Evolutionary conservation across 2,113 vertebrate species (phyloP).

Genomic region (Hippocampus guttulatus): DNA sequence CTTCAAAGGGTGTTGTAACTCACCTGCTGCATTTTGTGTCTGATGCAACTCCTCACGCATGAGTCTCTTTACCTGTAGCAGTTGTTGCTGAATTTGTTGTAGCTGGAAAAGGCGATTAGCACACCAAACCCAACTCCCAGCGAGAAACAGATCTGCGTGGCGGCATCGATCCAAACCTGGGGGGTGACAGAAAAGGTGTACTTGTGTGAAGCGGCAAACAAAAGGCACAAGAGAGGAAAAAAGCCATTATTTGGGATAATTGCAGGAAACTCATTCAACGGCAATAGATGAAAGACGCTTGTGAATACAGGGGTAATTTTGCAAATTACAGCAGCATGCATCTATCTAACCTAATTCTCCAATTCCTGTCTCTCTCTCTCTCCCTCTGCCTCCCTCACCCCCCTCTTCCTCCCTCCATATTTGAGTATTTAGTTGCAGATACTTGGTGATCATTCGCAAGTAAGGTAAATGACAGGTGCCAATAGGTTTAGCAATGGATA

Average conservation of each 20-base stretch:
- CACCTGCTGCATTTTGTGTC: conserved; percentile 14
- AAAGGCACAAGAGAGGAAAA: conserved; percentile 69
- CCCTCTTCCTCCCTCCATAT: conserved; percentile 13
- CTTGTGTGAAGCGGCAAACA: conserved; percentile 72
- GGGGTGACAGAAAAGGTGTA: conserved; percentile 67
- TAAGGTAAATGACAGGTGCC: conserved; percentile 17
- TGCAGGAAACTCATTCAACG: conserved; percentile 77
- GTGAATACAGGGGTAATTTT: conserved; percentile 80
- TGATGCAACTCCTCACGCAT: conserved; percentile 7
- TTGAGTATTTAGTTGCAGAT: conserved; percentile 19
- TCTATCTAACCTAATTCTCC: conserved; percentile 78
- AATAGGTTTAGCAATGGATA: background rate
- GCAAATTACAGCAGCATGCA: conserved; percentile 76
- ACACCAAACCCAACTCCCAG: conserved; percentile 84
- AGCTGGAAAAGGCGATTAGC: conserved; percentile 84
- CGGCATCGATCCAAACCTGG: conserved; percentile 81
- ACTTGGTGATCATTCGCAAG: conserved; percentile 17
- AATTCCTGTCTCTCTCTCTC: conserved; percentile 58
- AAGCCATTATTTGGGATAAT: conserved; percentile 79
- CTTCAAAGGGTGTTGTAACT: conserved; percentile 69
- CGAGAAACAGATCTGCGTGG: conserved; percentile 84
- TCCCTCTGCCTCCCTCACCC: conserved; percentile 23
- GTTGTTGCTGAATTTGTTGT: conserved; percentile 87
- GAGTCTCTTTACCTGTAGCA: conserved; percentile 75
- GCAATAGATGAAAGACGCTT: conserved; percentile 77